Evolutionary conservation across 2,888 invertebrate genomes (phyloP).

Genomic region (Pharmacophagus antenor): DNA sequence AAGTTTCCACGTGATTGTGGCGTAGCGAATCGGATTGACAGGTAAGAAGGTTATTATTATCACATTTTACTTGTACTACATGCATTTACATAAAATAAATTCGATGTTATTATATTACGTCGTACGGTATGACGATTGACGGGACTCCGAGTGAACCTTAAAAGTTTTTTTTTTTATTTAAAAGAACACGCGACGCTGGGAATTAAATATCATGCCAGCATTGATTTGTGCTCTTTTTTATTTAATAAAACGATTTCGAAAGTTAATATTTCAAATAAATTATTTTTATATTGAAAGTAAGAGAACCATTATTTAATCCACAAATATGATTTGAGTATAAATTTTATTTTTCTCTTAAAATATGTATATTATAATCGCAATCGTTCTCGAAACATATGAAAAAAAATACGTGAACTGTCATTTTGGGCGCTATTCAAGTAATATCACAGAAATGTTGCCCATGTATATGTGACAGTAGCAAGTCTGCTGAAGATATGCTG

Average conservation of each 20-base stretch:
- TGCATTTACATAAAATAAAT: constrained; percentile 49
- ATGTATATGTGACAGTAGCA: too few species aligned
- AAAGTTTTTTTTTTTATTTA: constrained; percentile 12
- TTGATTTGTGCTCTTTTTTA: constrained; percentile 15
- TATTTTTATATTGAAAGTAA: too few species aligned
- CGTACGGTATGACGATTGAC: constrained; percentile 41
- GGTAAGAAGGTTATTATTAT: constrained; percentile 77
- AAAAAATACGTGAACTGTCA: too few species aligned
- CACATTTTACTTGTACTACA: constrained; percentile 70
- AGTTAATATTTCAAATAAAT: neutral
- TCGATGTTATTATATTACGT: constrained; percentile 56
- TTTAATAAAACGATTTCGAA: neutral
- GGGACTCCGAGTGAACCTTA: constrained; percentile 28
- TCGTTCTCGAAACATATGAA: too few species aligned
- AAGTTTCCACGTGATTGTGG: constrained; percentile 66
- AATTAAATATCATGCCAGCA: constrained; percentile 26
- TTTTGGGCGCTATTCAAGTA: too few species aligned
- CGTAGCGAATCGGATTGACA: constrained; percentile 76
- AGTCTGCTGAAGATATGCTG: too few species aligned
- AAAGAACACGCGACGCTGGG: constrained; percentile 6
- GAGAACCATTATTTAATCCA: too few species aligned
- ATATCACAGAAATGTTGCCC: too few species aligned
- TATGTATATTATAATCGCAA: too few species aligned
- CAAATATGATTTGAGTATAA: too few species aligned
- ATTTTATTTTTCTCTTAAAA: too few species aligned